A percentile compares a stretch with the other conserved stretches of the same genome.
phyloP scores from a whole-genome alignment of 2,797 vertebrate genomes.

The Sus cebifrons region DNA sequence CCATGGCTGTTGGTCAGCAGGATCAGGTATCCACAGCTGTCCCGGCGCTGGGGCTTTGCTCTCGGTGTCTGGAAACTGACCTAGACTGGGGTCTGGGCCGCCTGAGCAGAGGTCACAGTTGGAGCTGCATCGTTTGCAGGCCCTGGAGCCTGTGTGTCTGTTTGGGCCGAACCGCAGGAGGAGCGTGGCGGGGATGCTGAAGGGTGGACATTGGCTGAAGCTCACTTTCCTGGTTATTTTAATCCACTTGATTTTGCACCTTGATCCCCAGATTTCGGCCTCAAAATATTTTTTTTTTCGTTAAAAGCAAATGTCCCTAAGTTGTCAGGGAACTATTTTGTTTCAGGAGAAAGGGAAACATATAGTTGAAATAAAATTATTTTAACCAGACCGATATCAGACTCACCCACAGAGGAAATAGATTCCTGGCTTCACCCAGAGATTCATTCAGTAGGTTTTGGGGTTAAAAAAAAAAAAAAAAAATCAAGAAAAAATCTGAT shows the following conservation, averaged over 20 bases:
- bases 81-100: not conserved
- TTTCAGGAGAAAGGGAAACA: not conserved
- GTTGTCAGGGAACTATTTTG: not conserved
- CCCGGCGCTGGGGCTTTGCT: not conserved
- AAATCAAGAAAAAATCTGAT: too few relatives aligned
- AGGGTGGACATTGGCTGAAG: too few relatives aligned
- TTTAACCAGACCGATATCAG: not conserved
- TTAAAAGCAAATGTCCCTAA: not conserved
- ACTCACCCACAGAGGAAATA: not conserved
- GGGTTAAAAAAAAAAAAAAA: not conserved
- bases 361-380: not conserved
- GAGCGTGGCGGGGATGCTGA: not conserved
- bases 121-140: not conserved
- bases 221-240: not conserved
- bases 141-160: not conserved
- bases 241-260: not conserved
- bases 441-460: not conserved
- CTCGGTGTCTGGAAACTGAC: not conserved
- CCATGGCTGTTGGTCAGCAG: not conserved
- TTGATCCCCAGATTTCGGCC: not conserved
- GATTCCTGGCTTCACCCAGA: not conserved
- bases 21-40: not conserved
- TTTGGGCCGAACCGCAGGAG: not conserved
- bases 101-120: not conserved
- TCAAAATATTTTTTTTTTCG: not conserved